Base-by-base conservation (phyloP, 2,113 vertebrate genomes). In the Mugil cephalus region DNA sequence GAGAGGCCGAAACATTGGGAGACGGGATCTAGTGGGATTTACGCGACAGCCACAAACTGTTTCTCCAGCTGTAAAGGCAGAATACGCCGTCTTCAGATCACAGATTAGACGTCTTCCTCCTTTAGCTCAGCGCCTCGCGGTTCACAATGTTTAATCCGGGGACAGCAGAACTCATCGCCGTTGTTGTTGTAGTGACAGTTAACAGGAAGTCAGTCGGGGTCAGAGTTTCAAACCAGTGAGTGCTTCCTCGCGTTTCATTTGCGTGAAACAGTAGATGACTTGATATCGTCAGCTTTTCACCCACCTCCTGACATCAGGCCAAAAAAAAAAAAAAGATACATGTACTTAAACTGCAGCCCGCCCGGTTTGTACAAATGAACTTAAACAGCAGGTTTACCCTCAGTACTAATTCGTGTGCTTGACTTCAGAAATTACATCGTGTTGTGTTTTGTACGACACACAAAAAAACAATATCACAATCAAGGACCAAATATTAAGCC, bases 321-420 rank as follows among this genome's bases (percentile, higher is more conserved):
- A 45, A 21, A n/a, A 12, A 10, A 30, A 21, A 14, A 11, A 13
- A 19, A 46, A 12, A 21, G 1, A 18, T 2, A 10, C 8, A 3
- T 36, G 10, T 17, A 6, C 64, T 74, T 7, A 17, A n/a, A 46
- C n/a, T n/a, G n/a, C n/a, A n/a, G n/a, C n/a, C n/a, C n/a, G n/a
- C n/a, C n/a, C n/a, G n/a, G n/a, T n/a, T n/a, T n/a, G n/a, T n/a
- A n/a, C n/a, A n/a, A n/a, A n/a, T n/a, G n/a, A n/a, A n/a, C n/a
- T n/a, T n/a, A n/a, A n/a, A n/a, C n/a, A n/a, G n/a, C n/a, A 45
- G 45, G 38, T 56, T 36, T 73, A 14, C 40, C 45, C 39, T 79
- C 24, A 30, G 42, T 30, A 30, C 5, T 30, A 48, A 40, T 50
- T 17, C 15, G 24, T 80, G 61, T 82, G 79, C 65, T 79, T 77